Evolutionary conservation across 2,797 vertebrate genomes (phyloP).

Genomic region (Mycteria americana): DNA sequence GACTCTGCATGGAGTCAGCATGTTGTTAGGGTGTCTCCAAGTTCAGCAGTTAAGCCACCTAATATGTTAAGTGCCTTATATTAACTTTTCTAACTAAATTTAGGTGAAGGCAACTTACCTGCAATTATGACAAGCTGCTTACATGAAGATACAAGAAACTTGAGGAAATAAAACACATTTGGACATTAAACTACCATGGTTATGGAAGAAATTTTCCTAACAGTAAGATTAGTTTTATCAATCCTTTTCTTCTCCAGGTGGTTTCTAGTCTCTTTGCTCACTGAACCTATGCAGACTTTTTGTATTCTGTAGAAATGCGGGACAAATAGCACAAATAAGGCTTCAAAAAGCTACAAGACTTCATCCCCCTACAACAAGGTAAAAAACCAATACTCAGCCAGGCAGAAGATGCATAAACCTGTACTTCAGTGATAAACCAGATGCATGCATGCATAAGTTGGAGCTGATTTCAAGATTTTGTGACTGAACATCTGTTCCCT

Average conservation of each 20-base stretch:
- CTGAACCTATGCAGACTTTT: not conserved
- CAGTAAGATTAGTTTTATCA: not conserved
- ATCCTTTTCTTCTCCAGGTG: not conserved
- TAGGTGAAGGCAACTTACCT: not conserved
- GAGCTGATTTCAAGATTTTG: not conserved
- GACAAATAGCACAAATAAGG: not conserved
- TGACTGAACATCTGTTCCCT: not conserved
- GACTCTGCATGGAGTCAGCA: not conserved
- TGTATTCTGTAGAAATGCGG: not conserved
- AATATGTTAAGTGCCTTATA: not conserved
- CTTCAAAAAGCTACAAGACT: not conserved
- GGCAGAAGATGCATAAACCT: not conserved
- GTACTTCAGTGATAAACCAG: not conserved
- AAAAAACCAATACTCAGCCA: not conserved
- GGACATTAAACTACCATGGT: not conserved
- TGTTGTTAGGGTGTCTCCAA: not conserved
- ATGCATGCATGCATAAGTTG: accelerated
- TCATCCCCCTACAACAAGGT: not conserved
- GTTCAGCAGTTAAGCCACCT: not conserved
- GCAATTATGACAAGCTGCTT: not conserved
- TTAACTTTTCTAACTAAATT: not conserved
- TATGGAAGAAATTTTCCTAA: not conserved
- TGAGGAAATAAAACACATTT: not conserved
- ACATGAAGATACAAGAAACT: not conserved
- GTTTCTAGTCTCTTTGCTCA: not conserved